Evolutionary conservation across 2,888 invertebrate genomes (phyloP).

Genomic region (Thecocarcelia acutangulata): DNA sequence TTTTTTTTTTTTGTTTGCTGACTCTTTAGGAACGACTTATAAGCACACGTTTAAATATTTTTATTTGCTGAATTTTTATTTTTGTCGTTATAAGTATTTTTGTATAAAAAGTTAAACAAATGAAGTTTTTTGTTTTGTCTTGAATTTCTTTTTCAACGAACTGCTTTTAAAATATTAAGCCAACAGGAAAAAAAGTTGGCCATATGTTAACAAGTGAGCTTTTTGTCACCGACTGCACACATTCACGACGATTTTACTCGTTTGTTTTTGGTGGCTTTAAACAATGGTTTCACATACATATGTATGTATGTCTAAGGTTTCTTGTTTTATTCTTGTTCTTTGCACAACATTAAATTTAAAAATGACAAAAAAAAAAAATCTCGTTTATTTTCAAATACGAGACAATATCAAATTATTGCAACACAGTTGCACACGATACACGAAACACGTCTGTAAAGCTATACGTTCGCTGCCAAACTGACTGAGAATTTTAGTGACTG

Average conservation of each 20-base stretch:
- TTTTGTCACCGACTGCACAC: conserved; percentile 6
- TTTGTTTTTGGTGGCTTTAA: too few relatives aligned
- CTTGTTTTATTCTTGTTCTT: not conserved
- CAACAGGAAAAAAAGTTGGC: not conserved
- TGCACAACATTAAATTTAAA: not conserved
- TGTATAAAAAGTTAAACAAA: too few relatives aligned
- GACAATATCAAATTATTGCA: not conserved
- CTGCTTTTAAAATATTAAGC: conserved; percentile 10
- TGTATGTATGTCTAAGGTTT: too few relatives aligned
- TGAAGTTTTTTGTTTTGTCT: too few relatives aligned
- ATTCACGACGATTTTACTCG: too few relatives aligned
- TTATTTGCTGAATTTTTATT: too few relatives aligned
- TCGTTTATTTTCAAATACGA: conserved; percentile 2
- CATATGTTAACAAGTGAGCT: not conserved
- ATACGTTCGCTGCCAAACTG: conserved; percentile 60
- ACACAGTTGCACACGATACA: conserved; percentile 21
- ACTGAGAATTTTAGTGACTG: conserved; percentile 5
- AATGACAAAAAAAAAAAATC: conserved; percentile 4
- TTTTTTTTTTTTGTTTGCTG: not conserved
- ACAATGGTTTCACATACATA: too few relatives aligned
- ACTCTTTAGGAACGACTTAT: not conserved
- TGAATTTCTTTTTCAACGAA: too few relatives aligned
- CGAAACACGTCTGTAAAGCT: conserved; percentile 62
- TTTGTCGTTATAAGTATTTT: too few relatives aligned
- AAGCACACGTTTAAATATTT: too few relatives aligned